Percentiles rank a stretch among this genome's conserved stretches.
phyloP scores from a whole-genome alignment of 1,140 invertebrate genomes.

The Telenomus remus region DNA sequence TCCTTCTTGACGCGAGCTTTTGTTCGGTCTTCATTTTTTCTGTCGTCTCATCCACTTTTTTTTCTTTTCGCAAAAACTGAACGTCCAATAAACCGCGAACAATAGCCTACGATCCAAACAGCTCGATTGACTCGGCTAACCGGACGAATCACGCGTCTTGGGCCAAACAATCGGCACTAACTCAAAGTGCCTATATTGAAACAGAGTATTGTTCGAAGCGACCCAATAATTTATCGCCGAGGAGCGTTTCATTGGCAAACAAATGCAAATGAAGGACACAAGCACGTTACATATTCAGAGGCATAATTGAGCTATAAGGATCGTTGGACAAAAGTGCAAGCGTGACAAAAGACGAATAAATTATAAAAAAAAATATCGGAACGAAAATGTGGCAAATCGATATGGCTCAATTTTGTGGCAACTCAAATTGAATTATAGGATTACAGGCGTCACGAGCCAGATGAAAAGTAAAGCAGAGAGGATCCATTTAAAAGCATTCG shows the following conservation, averaged over 20 bases:
- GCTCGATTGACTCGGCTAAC: no score
- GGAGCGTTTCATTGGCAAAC: constrained; percentile 37
- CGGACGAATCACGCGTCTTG: constrained; percentile 43
- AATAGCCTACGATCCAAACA: no score
- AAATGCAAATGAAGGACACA: constrained; percentile 43
- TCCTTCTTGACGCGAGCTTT: no score
- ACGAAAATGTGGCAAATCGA: constrained; percentile 23
- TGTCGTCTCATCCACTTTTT: no score
- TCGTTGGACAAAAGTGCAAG: constrained; percentile 20
- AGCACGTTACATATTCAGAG: constrained; percentile 52
- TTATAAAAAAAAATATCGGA: background rate
- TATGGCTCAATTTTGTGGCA: constrained; percentile 24
- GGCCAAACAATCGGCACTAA: constrained; percentile 33
- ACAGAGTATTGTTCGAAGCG: constrained; percentile 27
- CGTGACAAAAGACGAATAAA: background rate
- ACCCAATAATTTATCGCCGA: constrained; percentile 47
- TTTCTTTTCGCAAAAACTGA: no score
- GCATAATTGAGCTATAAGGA: constrained; percentile 29
- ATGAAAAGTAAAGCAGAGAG: constrained; percentile 26
- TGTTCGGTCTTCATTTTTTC: no score
- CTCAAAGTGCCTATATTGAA: constrained; percentile 38
- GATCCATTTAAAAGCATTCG: constrained; percentile 41
- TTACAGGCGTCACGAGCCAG: constrained; percentile 31
- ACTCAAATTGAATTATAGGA: constrained; percentile 42
- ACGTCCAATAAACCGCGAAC: no score